These are phyloP conservation scores for Gallinago stenura DNA, from an alignment of 2,797 vertebrate species.

Conservation along the genomic window DNA sequence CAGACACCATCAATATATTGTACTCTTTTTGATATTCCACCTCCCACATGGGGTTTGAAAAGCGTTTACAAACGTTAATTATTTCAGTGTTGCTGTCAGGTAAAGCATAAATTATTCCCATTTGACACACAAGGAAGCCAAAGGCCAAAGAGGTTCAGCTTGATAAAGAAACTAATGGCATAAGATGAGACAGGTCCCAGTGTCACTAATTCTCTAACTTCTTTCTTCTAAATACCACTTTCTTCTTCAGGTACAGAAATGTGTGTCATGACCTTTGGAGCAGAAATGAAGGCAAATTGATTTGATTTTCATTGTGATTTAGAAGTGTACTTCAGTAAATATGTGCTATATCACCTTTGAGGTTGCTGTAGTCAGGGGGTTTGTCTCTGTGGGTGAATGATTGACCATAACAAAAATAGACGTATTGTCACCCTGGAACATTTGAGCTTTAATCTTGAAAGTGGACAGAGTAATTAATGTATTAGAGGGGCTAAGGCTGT, in stretches of 20 bases:
- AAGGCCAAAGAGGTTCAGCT: not conserved
- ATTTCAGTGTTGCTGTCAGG: not conserved
- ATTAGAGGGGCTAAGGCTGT: not conserved
- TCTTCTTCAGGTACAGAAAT: not conserved
- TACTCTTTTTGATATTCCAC: not conserved
- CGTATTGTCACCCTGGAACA: not conserved
- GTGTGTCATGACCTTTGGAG: not conserved
- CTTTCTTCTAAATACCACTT: not conserved
- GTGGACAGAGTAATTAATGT: not conserved
- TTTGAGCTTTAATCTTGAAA: not conserved
- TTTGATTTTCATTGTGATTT: not conserved
- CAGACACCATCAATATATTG: not conserved
- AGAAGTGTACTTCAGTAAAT: not conserved
- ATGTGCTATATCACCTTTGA: not conserved
- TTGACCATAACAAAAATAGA: not conserved
- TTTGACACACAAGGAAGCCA: not conserved
- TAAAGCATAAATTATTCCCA: not conserved
- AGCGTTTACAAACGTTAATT: not conserved
- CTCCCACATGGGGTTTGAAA: not conserved
- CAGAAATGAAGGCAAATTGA: not conserved
- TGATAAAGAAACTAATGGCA: not conserved
- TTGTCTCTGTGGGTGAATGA: not conserved
- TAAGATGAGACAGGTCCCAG: not conserved
- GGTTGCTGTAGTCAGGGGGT: not conserved
- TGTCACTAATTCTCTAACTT: not conserved